Evolutionary conservation across 2,113 vertebrate species (phyloP).

Genomic region (Daphoenositta chrysoptera): DNA sequence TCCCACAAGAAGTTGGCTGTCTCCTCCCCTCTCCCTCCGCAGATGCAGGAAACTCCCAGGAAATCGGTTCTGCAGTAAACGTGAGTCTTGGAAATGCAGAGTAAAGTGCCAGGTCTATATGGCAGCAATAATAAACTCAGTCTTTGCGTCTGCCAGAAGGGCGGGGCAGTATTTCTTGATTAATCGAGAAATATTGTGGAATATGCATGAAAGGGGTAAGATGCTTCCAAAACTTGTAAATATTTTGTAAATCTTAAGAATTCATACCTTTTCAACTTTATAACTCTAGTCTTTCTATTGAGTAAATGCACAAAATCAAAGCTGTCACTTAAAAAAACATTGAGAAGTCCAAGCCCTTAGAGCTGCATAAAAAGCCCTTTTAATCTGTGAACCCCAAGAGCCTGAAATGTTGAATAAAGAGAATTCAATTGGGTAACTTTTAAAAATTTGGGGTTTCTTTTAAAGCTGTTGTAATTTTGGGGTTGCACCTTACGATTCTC

Average conservation of each 20-base stretch:
- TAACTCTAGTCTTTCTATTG: neutral
- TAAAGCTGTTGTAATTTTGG: neutral
- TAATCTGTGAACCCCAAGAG: neutral
- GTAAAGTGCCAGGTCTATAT: neutral
- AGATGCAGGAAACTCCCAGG: neutral
- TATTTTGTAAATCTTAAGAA: neutral
- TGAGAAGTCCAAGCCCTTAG: neutral
- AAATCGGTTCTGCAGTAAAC: neutral
- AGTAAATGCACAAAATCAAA: neutral
- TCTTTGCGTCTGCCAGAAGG: neutral
- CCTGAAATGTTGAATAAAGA: neutral
- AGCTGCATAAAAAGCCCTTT: neutral
- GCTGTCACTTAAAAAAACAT: neutral
- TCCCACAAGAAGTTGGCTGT: neutral
- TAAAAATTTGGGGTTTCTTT: neutral
- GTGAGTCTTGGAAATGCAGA: neutral
- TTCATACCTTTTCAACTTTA: neutral
- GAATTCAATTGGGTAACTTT: neutral
- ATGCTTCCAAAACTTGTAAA: neutral
- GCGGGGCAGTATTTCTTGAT: neutral
- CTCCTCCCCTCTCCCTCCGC: neutral
- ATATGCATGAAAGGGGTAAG: neutral
- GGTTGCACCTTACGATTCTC: neutral
- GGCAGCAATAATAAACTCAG: neutral
- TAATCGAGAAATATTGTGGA: neutral